These are phyloP conservation scores for Rhyacichthys aspro DNA, from an alignment of 2,797 vertebrate species.

Conservation along the genomic window DNA sequence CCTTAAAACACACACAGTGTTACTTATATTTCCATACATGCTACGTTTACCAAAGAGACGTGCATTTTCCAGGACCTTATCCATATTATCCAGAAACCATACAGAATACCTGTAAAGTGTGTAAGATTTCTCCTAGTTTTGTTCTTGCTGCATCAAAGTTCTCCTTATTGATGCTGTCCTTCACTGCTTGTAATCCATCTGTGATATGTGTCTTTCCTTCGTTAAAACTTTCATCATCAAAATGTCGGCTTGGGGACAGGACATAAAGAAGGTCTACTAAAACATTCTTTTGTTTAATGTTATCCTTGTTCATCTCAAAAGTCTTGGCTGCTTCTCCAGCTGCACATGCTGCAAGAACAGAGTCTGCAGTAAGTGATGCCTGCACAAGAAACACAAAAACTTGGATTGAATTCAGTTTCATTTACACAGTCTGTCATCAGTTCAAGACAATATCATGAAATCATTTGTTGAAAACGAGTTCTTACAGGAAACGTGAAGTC, in stretches of 20 bases:
- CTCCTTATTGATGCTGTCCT: slow-evolving; percentile 3
- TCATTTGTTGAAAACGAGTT: neutral
- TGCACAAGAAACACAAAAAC: neutral
- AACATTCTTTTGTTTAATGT: neutral
- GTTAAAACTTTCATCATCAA: neutral
- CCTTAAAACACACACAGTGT: neutral
- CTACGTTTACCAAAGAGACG: no score
- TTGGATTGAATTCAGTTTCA: neutral
- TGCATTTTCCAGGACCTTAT: no score
- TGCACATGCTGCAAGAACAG: neutral
- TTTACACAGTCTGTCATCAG: neutral
- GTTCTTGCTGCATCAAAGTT: neutral
- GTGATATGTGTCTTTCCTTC: neutral
- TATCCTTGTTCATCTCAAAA: neutral
- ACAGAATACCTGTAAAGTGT: slow-evolving; percentile 10
- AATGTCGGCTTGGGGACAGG: neutral
- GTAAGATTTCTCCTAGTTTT: neutral
- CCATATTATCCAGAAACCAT: no score
- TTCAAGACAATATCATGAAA: neutral
- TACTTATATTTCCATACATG: no score
- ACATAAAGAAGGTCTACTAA: neutral
- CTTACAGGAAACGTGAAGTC: slow-evolving; percentile 11
- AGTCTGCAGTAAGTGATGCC: neutral
- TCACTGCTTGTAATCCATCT: neutral
- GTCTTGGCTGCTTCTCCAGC: neutral